These are phyloP conservation scores for Toxotes jaculatrix DNA, from an alignment of 2,113 vertebrate genomes.

Conservation along the genomic window DNA sequence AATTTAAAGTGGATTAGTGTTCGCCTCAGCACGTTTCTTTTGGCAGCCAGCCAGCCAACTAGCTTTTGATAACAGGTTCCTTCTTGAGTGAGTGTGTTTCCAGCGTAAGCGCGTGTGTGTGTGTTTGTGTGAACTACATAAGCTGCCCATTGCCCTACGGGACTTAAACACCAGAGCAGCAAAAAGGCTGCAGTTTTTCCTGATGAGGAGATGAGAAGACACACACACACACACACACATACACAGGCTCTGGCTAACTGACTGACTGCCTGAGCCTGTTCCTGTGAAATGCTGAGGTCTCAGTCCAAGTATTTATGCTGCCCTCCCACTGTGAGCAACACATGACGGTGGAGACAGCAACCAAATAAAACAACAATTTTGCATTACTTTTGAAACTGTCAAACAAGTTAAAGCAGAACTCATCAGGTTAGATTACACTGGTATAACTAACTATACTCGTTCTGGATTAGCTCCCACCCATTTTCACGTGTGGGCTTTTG, in stretches of 20 bases:
- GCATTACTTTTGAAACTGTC: not conserved
- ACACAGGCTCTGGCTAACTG: conserved; percentile 20
- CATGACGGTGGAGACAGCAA: not conserved
- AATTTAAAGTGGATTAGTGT: conserved; percentile 85
- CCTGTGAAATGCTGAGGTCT: conserved; percentile 54
- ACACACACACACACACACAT: conserved; percentile 48
- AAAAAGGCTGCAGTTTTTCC: conserved; percentile 59
- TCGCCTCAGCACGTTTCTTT: conserved; percentile 83
- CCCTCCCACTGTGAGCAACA: not conserved
- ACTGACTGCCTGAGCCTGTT: conserved; percentile 65
- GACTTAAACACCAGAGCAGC: conserved; percentile 64
- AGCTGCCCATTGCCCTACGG: conserved; percentile 75
- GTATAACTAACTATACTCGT: not conserved
- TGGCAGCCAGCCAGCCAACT: conserved; percentile 83
- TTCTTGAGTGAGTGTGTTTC: conserved; percentile 78
- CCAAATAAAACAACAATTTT: conserved; percentile 13
- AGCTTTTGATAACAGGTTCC: conserved; percentile 84
- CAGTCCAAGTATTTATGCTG: conserved; percentile 24
- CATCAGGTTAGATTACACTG: not conserved
- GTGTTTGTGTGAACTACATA: conserved; percentile 69
- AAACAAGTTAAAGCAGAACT: not conserved
- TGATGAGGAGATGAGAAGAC: conserved; percentile 63
- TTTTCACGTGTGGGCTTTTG: not conserved
- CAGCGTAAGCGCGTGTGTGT: conserved; percentile 33
- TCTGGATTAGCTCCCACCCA: not conserved